Percentiles rank a stretch among this genome's conserved stretches.
Conservation (phyloP, 2,888 invertebrate genomes). For the Thymelicus lineola region DNA sequence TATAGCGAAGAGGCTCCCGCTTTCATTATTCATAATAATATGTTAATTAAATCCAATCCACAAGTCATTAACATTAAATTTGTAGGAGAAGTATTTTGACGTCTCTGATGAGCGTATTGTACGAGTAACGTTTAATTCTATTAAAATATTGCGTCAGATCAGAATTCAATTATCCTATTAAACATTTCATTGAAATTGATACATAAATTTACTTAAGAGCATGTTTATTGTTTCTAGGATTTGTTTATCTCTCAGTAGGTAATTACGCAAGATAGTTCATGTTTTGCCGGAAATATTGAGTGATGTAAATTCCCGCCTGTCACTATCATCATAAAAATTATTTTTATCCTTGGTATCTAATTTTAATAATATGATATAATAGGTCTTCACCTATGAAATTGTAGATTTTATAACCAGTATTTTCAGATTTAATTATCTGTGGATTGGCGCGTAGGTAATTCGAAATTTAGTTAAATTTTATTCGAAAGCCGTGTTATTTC, state of each 20-base stretch:
- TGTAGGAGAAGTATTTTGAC: too few relatives aligned
- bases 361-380: too few relatives aligned
- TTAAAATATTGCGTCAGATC: constrained; percentile 3
- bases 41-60: not conserved
- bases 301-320: constrained; percentile 1
- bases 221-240: not conserved
- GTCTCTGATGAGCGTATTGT: not conserved
- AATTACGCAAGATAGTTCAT: not conserved
- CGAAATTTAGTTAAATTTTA: too few relatives aligned
- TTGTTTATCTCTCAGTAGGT: not conserved
- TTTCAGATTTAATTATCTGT: too few relatives aligned
- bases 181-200: not conserved
- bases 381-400: too few relatives aligned
- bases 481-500: too few relatives aligned
- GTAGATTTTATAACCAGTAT: too few relatives aligned
- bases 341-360: not conserved
- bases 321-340: not conserved
- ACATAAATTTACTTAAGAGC: not conserved
- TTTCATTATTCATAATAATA: not conserved
- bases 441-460: too few relatives aligned
- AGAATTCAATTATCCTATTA: not conserved
- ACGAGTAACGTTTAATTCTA: not conserved
- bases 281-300: not conserved
- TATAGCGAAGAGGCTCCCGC: not conserved
- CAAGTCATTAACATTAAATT: not conserved